phyloP scores from a whole-genome alignment of 2,113 vertebrate genomes.

The Equus quagga region DNA sequence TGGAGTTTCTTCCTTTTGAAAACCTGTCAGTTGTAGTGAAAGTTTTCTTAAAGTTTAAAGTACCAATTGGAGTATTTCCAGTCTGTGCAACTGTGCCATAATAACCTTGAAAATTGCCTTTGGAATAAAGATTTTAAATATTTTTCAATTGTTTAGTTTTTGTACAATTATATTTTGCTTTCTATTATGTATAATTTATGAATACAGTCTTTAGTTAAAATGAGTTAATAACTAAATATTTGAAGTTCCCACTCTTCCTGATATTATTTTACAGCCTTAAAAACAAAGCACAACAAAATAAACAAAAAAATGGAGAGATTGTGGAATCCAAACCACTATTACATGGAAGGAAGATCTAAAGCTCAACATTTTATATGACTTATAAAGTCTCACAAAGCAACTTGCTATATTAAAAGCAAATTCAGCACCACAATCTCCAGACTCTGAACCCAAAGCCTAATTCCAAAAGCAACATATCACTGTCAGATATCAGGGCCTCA shows the following conservation, averaged over 20 bases:
- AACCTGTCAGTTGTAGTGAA: conserved; percentile 61
- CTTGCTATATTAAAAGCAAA: background rate
- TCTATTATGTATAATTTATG: background rate
- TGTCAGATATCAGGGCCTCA: background rate
- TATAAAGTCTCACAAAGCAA: background rate
- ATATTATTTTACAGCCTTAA: background rate
- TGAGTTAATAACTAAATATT: background rate
- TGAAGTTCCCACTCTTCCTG: background rate
- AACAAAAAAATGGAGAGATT: background rate
- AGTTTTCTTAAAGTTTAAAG: conserved; percentile 54
- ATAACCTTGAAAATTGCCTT: conserved; percentile 33
- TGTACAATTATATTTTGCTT: conserved; percentile 34
- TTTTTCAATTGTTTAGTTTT: background rate
- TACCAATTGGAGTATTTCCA: conserved; percentile 47
- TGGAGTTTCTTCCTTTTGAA: conserved; percentile 60
- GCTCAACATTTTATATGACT: background rate
- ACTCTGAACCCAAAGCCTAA: background rate
- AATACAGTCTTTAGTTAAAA: background rate
- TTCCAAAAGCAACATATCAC: background rate
- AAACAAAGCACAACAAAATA: background rate
- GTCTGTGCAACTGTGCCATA: background rate
- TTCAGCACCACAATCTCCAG: background rate
- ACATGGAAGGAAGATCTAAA: background rate
- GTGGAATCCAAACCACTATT: background rate
- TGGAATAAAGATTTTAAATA: conserved; percentile 35